Evolutionary conservation across 2,113 vertebrate species (phyloP).

Genomic region (Malurus melanocephalus): DNA sequence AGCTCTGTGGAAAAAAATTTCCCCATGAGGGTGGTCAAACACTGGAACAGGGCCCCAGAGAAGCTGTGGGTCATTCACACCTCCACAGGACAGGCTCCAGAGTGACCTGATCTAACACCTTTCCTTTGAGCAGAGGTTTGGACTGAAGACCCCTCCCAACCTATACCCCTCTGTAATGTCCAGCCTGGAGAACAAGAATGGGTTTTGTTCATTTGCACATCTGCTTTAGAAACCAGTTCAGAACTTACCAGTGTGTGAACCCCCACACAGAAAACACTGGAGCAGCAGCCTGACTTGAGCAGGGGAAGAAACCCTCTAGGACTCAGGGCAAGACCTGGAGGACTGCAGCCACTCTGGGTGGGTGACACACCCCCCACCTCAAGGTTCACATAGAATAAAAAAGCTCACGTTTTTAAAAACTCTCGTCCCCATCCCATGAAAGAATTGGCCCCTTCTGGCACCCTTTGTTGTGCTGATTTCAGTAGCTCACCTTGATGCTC

Average conservation of each 20-base stretch:
- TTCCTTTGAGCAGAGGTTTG: neutral
- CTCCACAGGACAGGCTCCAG: neutral
- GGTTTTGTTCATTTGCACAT: neutral
- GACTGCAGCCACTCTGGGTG: neutral
- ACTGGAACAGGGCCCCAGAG: neutral
- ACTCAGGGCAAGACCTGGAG: neutral
- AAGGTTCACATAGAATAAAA: neutral
- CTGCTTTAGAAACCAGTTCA: neutral
- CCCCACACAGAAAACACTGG: neutral
- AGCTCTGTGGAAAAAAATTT: neutral
- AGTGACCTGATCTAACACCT: neutral
- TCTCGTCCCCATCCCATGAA: neutral
- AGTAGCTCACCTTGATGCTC: neutral
- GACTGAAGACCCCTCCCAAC: neutral
- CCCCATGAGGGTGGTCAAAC: neutral
- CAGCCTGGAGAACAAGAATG: neutral
- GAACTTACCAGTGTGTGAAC: neutral
- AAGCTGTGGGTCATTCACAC: neutral
- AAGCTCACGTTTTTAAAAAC: neutral
- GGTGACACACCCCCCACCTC: neutral
- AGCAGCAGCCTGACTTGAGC: neutral
- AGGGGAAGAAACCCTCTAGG: neutral
- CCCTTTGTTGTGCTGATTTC: neutral
- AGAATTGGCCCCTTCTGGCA: neutral
- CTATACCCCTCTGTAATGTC: accelerated